A percentile compares a stretch with the other conserved stretches of the same genome.
Conservation (phyloP, 2,113 vertebrate species). For the Thamnophis sirtalis region DNA sequence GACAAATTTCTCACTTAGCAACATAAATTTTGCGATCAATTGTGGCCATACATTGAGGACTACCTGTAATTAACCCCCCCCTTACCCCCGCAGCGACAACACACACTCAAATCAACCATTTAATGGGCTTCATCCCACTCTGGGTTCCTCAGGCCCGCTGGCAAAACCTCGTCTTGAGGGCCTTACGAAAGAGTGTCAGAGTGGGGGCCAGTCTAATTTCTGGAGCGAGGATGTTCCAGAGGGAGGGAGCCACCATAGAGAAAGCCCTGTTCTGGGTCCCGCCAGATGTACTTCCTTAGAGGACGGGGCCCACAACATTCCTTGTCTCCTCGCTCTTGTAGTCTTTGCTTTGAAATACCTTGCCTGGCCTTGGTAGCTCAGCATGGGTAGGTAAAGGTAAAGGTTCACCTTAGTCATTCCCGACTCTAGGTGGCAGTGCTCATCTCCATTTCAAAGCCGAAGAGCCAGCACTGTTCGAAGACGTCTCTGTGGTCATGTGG, state of each 20-base stretch:
- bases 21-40: neutral
- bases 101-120: neutral
- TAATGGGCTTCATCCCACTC: neutral
- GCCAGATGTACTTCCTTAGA: neutral
- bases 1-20: no score
- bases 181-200: neutral
- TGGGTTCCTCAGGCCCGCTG: neutral
- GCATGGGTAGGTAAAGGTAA: no score
- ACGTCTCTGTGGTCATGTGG: no score
- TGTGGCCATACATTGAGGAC: neutral
- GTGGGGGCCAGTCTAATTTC: neutral
- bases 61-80: neutral
- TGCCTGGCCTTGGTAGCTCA: neutral
- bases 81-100: rapidly evolving
- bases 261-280: neutral
- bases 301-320: neutral
- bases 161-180: no score
- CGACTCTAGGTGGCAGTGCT: no score
- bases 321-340: neutral
- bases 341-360: neutral
- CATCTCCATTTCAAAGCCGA: no score
- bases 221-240: neutral
- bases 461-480: no score
- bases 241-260: neutral
- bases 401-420: no score